Base-by-base conservation (phyloP, 2,797 vertebrate species). In the Labroides dimidiatus region DNA sequence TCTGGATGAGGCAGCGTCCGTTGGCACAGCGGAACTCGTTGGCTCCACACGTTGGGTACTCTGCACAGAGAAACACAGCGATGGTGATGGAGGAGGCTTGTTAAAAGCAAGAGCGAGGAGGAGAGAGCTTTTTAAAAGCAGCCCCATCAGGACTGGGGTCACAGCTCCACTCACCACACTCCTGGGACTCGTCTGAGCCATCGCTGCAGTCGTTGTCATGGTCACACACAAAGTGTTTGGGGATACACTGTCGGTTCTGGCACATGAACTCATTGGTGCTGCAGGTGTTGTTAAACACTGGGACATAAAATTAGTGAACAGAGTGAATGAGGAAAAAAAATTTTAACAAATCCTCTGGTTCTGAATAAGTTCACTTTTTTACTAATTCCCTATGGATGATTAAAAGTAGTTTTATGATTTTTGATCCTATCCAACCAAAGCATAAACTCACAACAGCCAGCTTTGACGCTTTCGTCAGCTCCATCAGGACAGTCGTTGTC, bases 151-250 rank as follows among this genome's bases (percentile, higher is more conserved):
- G 12, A 60, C 16, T 10, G 37, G 61, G 63, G 47, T 58, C 54
- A 44, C 0, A 12, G 10, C 11, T 57, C 44, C 84, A 94, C 96
- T 95, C 87, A 96, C 98, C 95, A 63, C 98, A 99, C 90, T 97
- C 95, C 60, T 87, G 72, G 59, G 95, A 95, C 91, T 99, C 98
- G 75, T 99, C 98, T 0, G 98, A 99, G 64, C 95, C 95, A 23
- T 99, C 98, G 23, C 96, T 94, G 84, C 98, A 99, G 91, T 99
- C 98, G 1, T 95, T 95, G 84, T 99, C 98, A 39, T 96, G 96
- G 87, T 99, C 97, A 79, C 98, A 99, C 17, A 98, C 93, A 75
- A 97, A 99, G 69, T 96, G 94, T 45, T 95, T 96, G 42, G 96
- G 96, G 84, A 99, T 96, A 77, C 98, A 99, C 68, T 94, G 92